phyloP scores from a whole-genome alignment of 2,113 vertebrate species.

The Hydropotes inermis region DNA sequence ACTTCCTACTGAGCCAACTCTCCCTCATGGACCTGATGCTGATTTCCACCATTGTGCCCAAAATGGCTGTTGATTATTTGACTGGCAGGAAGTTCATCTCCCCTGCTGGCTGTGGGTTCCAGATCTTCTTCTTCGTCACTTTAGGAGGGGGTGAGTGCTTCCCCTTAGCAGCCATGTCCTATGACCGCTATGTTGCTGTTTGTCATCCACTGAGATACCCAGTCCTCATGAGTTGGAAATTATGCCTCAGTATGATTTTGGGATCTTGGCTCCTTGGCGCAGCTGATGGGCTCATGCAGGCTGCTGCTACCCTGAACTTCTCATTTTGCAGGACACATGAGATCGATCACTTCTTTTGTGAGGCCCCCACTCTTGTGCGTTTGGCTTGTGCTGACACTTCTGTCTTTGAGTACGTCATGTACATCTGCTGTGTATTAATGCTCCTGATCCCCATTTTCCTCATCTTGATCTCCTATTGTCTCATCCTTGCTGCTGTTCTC shows the following conservation, averaged over 20 bases:
- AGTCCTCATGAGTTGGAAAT: background rate
- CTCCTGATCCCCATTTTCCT: background rate
- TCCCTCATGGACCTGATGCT: background rate
- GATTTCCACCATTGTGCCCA: background rate
- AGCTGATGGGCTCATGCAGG: background rate
- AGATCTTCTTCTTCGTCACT: background rate
- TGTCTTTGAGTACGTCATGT: background rate
- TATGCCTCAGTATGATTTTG: background rate
- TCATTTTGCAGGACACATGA: background rate
- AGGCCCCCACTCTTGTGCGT: background rate
- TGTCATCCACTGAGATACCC: background rate
- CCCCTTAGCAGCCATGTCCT: background rate
- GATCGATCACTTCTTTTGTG: background rate
- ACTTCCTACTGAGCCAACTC: background rate
- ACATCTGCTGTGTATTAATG: constrained; percentile 8
- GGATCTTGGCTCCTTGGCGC: background rate
- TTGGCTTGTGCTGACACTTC: background rate
- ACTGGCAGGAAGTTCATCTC: background rate
- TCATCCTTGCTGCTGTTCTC: background rate
- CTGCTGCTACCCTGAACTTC: background rate
- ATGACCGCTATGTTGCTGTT: background rate
- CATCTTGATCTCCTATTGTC: background rate
- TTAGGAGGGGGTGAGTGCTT: background rate
- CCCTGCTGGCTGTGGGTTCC: background rate
- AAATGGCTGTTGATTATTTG: background rate